Evolutionary conservation across 1,140 invertebrate genomes (phyloP).

Genomic region (Drosophila jambulina): DNA sequence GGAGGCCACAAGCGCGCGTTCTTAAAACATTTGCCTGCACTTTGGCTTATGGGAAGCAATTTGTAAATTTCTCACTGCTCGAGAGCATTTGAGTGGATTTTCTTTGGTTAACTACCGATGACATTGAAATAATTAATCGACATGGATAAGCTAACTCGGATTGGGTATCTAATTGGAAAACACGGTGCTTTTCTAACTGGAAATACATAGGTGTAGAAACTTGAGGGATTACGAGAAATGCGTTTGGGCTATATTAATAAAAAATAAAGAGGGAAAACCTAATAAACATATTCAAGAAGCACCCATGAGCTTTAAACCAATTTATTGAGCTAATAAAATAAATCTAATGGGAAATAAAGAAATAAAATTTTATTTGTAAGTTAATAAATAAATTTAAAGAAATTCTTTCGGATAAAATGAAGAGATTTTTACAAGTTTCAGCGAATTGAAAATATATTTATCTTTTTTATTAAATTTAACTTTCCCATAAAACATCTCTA

Average conservation of each 20-base stretch:
- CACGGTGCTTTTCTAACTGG: background rate
- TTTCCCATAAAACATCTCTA: background rate
- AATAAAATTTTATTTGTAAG: background rate
- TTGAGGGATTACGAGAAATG: background rate
- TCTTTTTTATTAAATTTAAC: too few species aligned
- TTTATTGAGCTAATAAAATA: background rate
- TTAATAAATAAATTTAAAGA: background rate
- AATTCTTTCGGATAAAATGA: background rate
- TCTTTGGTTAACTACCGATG: slow-evolving; percentile 20
- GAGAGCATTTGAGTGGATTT: slow-evolving; percentile 16
- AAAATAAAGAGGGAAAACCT: too few species aligned
- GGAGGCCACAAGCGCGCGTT: slow-evolving; percentile 35
- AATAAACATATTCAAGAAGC: too few species aligned
- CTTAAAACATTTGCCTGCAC: slow-evolving; percentile 66
- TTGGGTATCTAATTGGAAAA: slow-evolving; percentile 18
- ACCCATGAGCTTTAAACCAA: too few species aligned
- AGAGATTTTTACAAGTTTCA: background rate
- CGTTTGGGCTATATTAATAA: too few species aligned
- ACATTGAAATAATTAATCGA: slow-evolving; percentile 40
- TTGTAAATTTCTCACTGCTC: slow-evolving; percentile 39
- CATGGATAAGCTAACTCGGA: slow-evolving; percentile 3
- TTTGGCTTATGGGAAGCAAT: slow-evolving; percentile 52
- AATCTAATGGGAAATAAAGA: background rate
- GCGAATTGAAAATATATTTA: background rate
- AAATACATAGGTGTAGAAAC: background rate